Evolutionary conservation across 2,888 invertebrate genomes (phyloP).

Genomic region (Tanypteryx hageni): DNA sequence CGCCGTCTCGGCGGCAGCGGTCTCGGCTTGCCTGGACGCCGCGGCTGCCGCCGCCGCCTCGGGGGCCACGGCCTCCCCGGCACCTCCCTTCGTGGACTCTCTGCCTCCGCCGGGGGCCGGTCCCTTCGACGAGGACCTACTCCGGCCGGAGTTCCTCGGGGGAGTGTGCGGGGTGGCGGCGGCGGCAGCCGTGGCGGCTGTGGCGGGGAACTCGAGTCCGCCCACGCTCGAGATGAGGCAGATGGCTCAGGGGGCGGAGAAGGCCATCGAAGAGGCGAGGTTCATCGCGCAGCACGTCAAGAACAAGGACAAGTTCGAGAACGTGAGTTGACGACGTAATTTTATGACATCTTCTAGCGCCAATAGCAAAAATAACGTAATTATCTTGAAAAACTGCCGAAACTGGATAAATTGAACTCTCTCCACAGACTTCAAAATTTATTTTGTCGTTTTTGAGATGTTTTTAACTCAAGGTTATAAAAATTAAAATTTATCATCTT

Average conservation of each 20-base stretch:
- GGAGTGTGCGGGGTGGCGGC: slow-evolving; percentile 71
- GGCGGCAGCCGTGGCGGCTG: slow-evolving; percentile 80
- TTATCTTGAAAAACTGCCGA: too few species aligned
- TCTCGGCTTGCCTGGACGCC: slow-evolving; percentile 65
- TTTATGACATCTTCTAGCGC: too few species aligned
- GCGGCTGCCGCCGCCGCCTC: slow-evolving; percentile 77
- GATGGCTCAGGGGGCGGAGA: slow-evolving; percentile 90
- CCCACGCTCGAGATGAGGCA: slow-evolving; percentile 77
- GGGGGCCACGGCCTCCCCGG: slow-evolving; percentile 71
- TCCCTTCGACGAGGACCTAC: slow-evolving; percentile 60
- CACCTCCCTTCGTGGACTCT: slow-evolving; percentile 64
- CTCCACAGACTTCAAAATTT: too few species aligned
- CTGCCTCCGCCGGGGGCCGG: slow-evolving; percentile 53
- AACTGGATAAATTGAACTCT: too few species aligned
- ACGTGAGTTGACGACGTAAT: slow-evolving; percentile 81
- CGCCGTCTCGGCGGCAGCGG: slow-evolving; percentile 55
- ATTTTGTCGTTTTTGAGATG: too few species aligned
- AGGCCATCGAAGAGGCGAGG: slow-evolving; percentile 93
- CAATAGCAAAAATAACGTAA: too few species aligned
- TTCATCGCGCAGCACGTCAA: slow-evolving; percentile 97
- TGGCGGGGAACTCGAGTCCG: slow-evolving; percentile 86
- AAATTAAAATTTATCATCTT: too few species aligned
- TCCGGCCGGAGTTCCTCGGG: slow-evolving; percentile 54
- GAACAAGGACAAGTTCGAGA: slow-evolving; percentile 96
- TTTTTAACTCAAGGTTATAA: too few species aligned